A percentile compares a stretch with the other conserved stretches of the same genome.
Evolutionary conservation across 2,888 invertebrate species (phyloP).

Genomic region (Zaprionus bogoriensis): DNA sequence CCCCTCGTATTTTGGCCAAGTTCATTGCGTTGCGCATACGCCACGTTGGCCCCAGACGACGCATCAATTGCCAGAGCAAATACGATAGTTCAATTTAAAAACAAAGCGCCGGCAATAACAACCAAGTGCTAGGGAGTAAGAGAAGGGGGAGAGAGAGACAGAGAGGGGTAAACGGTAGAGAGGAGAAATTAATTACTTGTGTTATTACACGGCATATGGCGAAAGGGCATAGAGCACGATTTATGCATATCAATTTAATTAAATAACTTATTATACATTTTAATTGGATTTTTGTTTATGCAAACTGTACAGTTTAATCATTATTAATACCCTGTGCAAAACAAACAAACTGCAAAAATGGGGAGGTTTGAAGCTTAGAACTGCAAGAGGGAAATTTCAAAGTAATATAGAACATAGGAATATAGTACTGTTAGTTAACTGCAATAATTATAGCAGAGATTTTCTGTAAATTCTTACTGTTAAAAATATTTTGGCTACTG

Average conservation of each 20-base stretch:
- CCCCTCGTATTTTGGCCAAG: slow-evolving; percentile 26
- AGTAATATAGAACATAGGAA: too few species aligned
- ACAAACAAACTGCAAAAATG: background rate
- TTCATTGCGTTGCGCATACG: slow-evolving; percentile 46
- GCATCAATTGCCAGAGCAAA: slow-evolving; percentile 17
- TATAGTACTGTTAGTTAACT: too few species aligned
- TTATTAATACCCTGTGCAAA: slow-evolving; percentile 21
- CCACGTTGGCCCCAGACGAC: slow-evolving; percentile 11
- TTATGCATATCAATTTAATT: slow-evolving; percentile 67
- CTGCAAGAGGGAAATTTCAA: too few species aligned
- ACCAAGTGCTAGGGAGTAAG: background rate
- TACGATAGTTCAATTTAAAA: slow-evolving; percentile 10
- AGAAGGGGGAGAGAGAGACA: background rate
- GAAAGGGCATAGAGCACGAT: slow-evolving; percentile 34
- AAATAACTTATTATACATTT: slow-evolving; percentile 67
- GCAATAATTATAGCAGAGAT: too few species aligned
- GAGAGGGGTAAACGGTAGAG: background rate
- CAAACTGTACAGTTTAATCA: slow-evolving; percentile 31
- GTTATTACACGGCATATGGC: slow-evolving; percentile 18
- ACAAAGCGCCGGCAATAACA: background rate
- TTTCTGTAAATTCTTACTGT: too few species aligned
- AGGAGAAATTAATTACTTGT: slow-evolving; percentile 53
- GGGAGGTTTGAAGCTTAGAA: too few species aligned
- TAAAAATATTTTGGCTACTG: too few species aligned
- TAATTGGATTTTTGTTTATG: slow-evolving; percentile 65